Conservation (phyloP, 2,888 invertebrate species). For the Agrypnus murinus region DNA sequence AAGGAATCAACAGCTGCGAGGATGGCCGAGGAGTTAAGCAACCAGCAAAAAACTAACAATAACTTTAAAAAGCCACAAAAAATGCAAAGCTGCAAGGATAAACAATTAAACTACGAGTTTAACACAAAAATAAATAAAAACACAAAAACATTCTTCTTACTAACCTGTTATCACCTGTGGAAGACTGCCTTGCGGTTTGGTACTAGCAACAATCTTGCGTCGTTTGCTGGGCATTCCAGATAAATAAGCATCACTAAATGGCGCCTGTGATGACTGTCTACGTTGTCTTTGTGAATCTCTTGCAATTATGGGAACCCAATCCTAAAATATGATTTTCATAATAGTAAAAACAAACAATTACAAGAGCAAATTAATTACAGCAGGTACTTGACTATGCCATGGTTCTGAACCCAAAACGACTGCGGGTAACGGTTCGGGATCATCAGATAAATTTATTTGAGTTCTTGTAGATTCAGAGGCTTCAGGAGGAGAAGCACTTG, state of each 20-base stretch:
- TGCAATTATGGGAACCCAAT: conserved; percentile 92
- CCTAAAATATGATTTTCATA: conserved; percentile 68
- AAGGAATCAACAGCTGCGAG: too few species aligned
- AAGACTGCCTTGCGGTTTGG: conserved; percentile 69
- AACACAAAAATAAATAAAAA: background rate
- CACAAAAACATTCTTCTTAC: conserved; percentile 54
- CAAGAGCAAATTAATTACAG: conserved; percentile 65
- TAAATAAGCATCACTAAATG: conserved; percentile 93
- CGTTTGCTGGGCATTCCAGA: conserved; percentile 93
- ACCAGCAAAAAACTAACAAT: too few species aligned
- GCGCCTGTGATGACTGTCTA: conserved; percentile 73
- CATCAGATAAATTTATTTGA: conserved; percentile 58
- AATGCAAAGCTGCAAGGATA: too few species aligned
- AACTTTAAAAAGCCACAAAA: too few species aligned
- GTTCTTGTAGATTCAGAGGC: conserved; percentile 44
- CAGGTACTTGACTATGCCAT: conserved; percentile 79
- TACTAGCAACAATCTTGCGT: conserved; percentile 79
- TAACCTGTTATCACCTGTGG: conserved; percentile 69
- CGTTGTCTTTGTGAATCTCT: conserved; percentile 85
- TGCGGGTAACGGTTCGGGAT: conserved; percentile 71
- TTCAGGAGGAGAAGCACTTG: conserved; percentile 58
- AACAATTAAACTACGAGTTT: too few species aligned
- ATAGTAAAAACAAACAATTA: conserved; percentile 24
- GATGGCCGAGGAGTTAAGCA: too few species aligned
- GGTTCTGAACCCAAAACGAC: conserved; percentile 75